Evolutionary conservation across 2,797 vertebrate species (phyloP).

Genomic region (Catostomus latipinnis): DNA sequence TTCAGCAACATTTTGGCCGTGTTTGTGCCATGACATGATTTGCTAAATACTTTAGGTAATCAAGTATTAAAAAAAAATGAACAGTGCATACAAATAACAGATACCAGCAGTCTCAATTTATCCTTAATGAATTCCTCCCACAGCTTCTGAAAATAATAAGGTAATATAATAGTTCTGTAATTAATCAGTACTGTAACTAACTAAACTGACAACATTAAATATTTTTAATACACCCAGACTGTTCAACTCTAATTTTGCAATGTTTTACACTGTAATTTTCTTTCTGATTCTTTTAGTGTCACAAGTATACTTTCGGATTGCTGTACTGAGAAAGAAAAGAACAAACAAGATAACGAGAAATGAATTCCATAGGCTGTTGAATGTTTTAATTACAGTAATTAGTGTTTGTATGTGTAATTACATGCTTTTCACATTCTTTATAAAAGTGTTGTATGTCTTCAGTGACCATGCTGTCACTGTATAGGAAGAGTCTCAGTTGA

Average conservation of each 20-base stretch:
- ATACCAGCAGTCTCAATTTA: too few relatives aligned
- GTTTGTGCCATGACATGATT: too few relatives aligned
- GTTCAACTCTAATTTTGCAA: not conserved
- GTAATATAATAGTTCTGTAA: too few relatives aligned
- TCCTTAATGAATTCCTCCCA: too few relatives aligned
- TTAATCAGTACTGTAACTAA: not conserved
- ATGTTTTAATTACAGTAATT: constrained; percentile 80
- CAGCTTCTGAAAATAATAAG: too few relatives aligned
- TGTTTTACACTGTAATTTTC: constrained; percentile 8
- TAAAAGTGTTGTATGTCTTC: constrained; percentile 69
- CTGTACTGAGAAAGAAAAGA: constrained; percentile 58
- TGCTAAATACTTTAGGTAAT: too few relatives aligned
- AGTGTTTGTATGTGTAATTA: constrained; percentile 69
- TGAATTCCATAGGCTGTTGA: constrained; percentile 69
- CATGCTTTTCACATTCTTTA: constrained; percentile 67
- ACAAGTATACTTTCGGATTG: not conserved
- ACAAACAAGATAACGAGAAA: constrained; percentile 64
- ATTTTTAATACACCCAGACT: not conserved
- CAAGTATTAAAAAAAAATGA: too few relatives aligned
- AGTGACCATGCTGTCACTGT: constrained; percentile 69
- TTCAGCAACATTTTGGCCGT: too few relatives aligned
- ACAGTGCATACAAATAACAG: too few relatives aligned
- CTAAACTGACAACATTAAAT: too few relatives aligned
- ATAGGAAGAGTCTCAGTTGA: constrained; percentile 66
- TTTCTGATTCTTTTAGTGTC: not conserved